Conservation (phyloP, 2,797 vertebrate genomes). For the Etheostoma nigrum region DNA sequence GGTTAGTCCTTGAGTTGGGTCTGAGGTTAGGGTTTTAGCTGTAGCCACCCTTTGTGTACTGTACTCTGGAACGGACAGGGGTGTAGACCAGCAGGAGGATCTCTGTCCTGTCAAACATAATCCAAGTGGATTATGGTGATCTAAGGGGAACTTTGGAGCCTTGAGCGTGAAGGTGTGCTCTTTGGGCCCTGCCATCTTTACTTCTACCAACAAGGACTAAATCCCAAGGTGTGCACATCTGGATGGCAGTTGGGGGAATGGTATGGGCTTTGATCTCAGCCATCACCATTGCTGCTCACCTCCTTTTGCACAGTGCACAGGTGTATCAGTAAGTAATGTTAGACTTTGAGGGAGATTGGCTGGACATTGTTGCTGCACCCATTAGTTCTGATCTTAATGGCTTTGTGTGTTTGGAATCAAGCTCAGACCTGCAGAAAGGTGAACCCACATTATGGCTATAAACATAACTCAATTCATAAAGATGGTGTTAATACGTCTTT, state of each 20-base stretch:
- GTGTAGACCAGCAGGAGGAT: constrained; percentile 75
- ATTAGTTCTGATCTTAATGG: constrained; percentile 26
- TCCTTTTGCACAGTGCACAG: constrained; percentile 52
- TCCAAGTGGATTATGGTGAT: constrained; percentile 82
- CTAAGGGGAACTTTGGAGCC: constrained; percentile 86
- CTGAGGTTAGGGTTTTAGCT: constrained; percentile 34
- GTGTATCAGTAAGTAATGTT: constrained; percentile 40
- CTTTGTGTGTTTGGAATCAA: constrained; percentile 20
- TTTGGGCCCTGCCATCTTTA: constrained; percentile 79
- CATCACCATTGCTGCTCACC: constrained; percentile 31
- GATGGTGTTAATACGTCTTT: constrained; percentile 37
- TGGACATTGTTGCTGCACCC: constrained; percentile 22
- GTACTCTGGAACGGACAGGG: constrained; percentile 46
- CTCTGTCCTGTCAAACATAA: constrained; percentile 81
- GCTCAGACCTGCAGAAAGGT: constrained; percentile 35
- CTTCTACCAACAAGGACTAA: constrained; percentile 80
- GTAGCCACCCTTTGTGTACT: constrained; percentile 62
- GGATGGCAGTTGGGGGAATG: constrained; percentile 38
- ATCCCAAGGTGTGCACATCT: constrained; percentile 77
- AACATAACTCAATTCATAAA: constrained; percentile 30
- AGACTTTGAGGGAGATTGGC: constrained; percentile 14
- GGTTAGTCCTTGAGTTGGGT: constrained; percentile 27
- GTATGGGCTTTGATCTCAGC: constrained; percentile 72
- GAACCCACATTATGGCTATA: constrained; percentile 28
- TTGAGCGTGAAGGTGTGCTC: constrained; percentile 81